Percentiles rank a stretch among this genome's conserved stretches.
These are phyloP conservation scores for Rhadinocentrus ornatus DNA, from an alignment of 2,797 vertebrate species.

Conservation along the genomic window DNA sequence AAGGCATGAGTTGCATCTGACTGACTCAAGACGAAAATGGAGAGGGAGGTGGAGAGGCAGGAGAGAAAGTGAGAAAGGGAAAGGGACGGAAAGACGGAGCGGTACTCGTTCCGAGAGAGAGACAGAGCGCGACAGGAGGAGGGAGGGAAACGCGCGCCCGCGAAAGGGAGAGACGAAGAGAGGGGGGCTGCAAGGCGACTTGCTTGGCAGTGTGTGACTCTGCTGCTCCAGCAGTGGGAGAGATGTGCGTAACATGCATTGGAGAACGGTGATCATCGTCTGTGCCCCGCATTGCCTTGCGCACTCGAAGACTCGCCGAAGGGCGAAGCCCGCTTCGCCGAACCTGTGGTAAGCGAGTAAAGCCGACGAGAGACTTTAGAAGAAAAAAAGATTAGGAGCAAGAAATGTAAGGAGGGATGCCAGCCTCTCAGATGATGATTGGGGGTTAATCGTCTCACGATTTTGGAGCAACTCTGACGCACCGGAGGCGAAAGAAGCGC, in stretches of 20 bases:
- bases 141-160: conserved; percentile 2
- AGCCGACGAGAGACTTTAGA: conserved; percentile 6
- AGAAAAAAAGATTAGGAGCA: neutral
- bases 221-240: conserved; percentile 69
- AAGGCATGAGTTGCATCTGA: conserved; percentile 52
- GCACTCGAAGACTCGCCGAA: conserved; percentile 50
- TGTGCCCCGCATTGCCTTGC: conserved; percentile 69
- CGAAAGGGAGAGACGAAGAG: conserved; percentile 16
- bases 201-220: conserved; percentile 64
- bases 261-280: conserved; percentile 67
- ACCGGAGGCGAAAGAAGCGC: conserved; percentile 44
- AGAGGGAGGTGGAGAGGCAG: neutral
- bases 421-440: conserved; percentile 46
- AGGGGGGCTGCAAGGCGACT: conserved; percentile 61
- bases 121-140: conserved; percentile 13
- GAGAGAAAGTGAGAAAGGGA: conserved; percentile 1
- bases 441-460: conserved; percentile 62
- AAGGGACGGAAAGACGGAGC: conserved; percentile 2
- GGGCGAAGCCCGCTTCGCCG: conserved; percentile 38
- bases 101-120: neutral
- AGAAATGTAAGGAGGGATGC: conserved; percentile 42
- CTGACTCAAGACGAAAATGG: conserved; percentile 22
- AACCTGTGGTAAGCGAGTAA: conserved; percentile 20
- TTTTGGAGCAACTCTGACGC: conserved; percentile 65
- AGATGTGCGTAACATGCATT: conserved; percentile 76